Base-by-base conservation (phyloP, 2,113 vertebrate genomes). In the Puntigrus tetrazona region DNA sequence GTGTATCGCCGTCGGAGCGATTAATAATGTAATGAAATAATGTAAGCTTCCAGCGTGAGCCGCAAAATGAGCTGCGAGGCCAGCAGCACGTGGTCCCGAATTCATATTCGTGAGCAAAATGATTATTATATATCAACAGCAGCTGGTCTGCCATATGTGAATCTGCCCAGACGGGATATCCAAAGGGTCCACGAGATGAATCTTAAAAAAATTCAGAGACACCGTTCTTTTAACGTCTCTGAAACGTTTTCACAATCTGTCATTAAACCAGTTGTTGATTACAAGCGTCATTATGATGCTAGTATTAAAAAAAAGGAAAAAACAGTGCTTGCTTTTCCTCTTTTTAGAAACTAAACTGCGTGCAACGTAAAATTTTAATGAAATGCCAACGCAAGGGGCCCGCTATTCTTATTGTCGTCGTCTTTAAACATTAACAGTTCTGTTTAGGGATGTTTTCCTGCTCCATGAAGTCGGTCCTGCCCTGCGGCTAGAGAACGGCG, bases 71-170 rank as follows among this genome's bases (percentile, higher is more conserved):
- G n/a, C 72, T 18, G 72, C n/a, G 77, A 55, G 47, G 41, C 76
- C 65, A 65, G 76, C 65, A 65, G 76, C 63, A 77, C 79, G 27
- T 38, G 67, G 61, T 72, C 70, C 72, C 57, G 63, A 29, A 78
- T 85, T 85, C 57, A 59, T 70, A 79, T 86, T 88, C 86, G 83
- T 11, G 59, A 80, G 79, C 38, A 45, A 82, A 85, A 78, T 63
- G 20, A 86, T 81, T 78, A 78, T 81, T 74, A 81, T 87, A 85
- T 85, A 87, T 89, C 81, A 81, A 75, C 78, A 72, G 77, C 90
- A 89, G 86, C 85, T 88, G 87, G 79, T 83, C 55, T 82, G 61
- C 82, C 84, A 88, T 88, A 82, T 89, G 86, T 78, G 85, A 9
- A 74, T 82, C 34, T 85, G 74, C 52, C 75, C 83, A 79, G 38